Percentiles rank a stretch among this genome's conserved stretches.
These are phyloP conservation scores for Acanthis flammea DNA, from an alignment of 2,797 vertebrate species.

Conservation along the genomic window DNA sequence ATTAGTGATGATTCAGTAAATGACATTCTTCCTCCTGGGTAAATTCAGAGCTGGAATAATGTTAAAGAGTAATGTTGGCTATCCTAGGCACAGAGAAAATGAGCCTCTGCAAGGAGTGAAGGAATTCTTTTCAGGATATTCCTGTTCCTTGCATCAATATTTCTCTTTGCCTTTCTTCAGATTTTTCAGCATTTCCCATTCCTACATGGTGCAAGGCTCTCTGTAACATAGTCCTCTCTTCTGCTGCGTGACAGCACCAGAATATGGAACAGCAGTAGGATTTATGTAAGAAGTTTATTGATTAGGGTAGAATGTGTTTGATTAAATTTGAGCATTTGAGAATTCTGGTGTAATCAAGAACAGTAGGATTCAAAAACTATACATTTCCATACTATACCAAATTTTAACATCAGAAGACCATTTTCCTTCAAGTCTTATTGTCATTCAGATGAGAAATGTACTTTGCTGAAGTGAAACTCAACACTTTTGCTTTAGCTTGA, in stretches of 20 bases:
- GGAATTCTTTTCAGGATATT: not conserved
- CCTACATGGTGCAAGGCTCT: not conserved
- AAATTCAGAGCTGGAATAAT: not conserved
- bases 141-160: not conserved
- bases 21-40: not conserved
- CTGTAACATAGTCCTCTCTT: not conserved
- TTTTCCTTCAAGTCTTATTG: not conserved
- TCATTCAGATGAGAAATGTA: not conserved
- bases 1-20: not conserved
- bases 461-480: not conserved
- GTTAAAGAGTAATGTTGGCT: not conserved
- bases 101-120: not conserved
- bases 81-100: not conserved
- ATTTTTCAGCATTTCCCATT: not conserved
- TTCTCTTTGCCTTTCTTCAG: not conserved
- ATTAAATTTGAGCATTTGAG: not conserved
- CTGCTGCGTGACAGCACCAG: not conserved
- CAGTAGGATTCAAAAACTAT: not conserved
- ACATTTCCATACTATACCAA: not conserved
- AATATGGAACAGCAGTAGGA: not conserved
- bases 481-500: not conserved
- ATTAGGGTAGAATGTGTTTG: not conserved
- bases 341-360: not conserved
- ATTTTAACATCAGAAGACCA: not conserved
- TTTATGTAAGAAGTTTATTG: not conserved